Percentiles rank a stretch among this genome's conserved stretches.
Conservation (phyloP, 2,113 vertebrate genomes). For the Addax nasomaculatus region DNA sequence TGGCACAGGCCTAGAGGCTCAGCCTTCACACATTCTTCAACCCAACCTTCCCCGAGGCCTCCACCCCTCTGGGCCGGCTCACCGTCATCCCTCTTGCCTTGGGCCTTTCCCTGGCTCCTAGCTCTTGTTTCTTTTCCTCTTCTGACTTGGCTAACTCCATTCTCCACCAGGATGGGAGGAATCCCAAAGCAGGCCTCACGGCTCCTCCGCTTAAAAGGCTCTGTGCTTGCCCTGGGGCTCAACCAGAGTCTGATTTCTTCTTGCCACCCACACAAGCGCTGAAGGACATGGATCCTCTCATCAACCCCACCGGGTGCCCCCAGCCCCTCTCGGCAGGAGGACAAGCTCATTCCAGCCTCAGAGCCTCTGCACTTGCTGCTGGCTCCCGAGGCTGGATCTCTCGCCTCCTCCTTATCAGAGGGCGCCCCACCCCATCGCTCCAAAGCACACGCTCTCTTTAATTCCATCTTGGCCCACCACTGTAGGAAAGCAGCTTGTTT, state of each 20-base stretch:
- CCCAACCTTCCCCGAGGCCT: neutral
- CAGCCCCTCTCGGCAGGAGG: neutral
- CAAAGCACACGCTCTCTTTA: neutral
- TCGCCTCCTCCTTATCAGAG: neutral
- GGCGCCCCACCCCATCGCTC: neutral
- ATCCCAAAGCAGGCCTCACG: neutral
- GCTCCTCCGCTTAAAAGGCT: neutral
- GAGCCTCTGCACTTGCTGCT: neutral
- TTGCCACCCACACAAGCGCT: neutral
- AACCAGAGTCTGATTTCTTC: neutral
- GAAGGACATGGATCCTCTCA: neutral
- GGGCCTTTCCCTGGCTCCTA: neutral
- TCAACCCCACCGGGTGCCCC: accelerated
- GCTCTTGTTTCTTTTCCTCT: neutral
- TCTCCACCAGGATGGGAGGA: neutral
- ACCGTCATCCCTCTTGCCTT: neutral
- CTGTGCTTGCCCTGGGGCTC: neutral
- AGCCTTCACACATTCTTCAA: neutral
- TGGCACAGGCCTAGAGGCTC: neutral
- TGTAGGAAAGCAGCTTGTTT: neutral
- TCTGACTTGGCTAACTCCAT: neutral
- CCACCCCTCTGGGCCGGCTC: neutral
- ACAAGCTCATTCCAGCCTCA: neutral
- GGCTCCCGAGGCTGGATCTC: neutral
- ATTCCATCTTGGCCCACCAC: neutral